A percentile compares a stretch with the other conserved stretches of the same genome.
Evolutionary conservation across 2,888 invertebrate genomes (phyloP).

Genomic region (Dicyrtoma fusca): DNA sequence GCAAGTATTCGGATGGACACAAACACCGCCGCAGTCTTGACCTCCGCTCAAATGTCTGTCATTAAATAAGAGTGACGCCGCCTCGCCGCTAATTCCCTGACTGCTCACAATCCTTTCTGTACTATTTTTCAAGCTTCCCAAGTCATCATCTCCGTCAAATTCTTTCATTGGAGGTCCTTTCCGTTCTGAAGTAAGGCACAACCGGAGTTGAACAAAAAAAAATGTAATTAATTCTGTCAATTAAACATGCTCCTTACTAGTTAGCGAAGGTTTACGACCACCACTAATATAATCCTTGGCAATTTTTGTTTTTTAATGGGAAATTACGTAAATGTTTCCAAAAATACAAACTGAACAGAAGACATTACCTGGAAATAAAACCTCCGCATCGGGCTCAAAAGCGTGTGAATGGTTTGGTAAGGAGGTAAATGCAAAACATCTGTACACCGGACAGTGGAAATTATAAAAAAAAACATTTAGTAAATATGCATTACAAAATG

Average conservation of each 20-base stretch:
- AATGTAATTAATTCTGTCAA: too few relatives aligned
- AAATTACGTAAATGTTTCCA: too few relatives aligned
- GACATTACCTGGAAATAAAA: slow-evolving; percentile 31
- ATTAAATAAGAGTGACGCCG: slow-evolving; percentile 35
- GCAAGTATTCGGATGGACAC: slow-evolving; percentile 47
- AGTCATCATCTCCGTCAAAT: neutral
- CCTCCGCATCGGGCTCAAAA: slow-evolving; percentile 24
- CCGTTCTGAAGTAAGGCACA: neutral
- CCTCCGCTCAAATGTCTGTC: slow-evolving; percentile 34
- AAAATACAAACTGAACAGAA: too few relatives aligned
- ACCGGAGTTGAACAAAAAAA: too few relatives aligned
- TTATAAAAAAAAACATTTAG: neutral
- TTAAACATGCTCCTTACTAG: too few relatives aligned
- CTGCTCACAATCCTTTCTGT: slow-evolving; percentile 40
- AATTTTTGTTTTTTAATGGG: too few relatives aligned
- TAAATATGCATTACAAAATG: too few relatives aligned
- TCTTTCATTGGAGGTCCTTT: slow-evolving; percentile 6
- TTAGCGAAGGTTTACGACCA: too few relatives aligned
- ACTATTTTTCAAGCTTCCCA: slow-evolving; percentile 16
- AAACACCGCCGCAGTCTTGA: slow-evolving; percentile 41
- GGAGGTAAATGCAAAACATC: too few relatives aligned
- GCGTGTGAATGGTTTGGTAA: too few relatives aligned
- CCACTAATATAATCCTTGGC: too few relatives aligned
- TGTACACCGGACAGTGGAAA: neutral
- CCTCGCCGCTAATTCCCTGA: slow-evolving; percentile 3